Evolutionary conservation across 2,797 vertebrate genomes (phyloP).

Genomic region (Cygnus olor): DNA sequence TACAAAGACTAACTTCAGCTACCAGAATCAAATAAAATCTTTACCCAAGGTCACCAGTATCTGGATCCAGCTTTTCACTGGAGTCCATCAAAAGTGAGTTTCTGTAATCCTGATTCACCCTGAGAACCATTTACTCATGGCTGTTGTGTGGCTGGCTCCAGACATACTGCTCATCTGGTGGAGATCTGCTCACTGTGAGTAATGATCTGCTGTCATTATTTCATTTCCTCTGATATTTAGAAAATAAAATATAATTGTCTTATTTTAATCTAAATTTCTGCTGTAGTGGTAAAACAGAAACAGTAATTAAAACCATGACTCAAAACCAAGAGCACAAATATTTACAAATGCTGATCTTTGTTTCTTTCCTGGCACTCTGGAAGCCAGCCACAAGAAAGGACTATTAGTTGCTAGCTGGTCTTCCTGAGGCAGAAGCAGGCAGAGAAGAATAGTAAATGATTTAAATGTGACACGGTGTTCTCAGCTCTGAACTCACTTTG

Average conservation of each 20-base stretch:
- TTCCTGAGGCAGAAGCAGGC: neutral
- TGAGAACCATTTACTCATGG: neutral
- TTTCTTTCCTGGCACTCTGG: slow-evolving; percentile 5
- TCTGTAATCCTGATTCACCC: neutral
- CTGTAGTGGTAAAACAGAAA: slow-evolving; percentile 44
- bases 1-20: neutral
- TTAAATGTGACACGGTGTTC: neutral
- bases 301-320: slow-evolving; percentile 41
- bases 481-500: neutral
- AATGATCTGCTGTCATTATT: slow-evolving; percentile 39
- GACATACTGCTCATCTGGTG: neutral
- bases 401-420: neutral
- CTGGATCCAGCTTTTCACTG: neutral
- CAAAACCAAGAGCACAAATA: slow-evolving; percentile 3
- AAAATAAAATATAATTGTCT: slow-evolving; percentile 50
- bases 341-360: neutral
- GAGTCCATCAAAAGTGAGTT: neutral
- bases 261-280: slow-evolving; percentile 47
- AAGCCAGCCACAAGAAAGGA: neutral
- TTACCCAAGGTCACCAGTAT: neutral
- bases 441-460: neutral
- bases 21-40: neutral
- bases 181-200: neutral
- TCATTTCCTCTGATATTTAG: slow-evolving; percentile 39
- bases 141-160: slow-evolving; percentile 9